phyloP scores from a whole-genome alignment of 2,113 vertebrate species.

The Planiliza haematocheilus region DNA sequence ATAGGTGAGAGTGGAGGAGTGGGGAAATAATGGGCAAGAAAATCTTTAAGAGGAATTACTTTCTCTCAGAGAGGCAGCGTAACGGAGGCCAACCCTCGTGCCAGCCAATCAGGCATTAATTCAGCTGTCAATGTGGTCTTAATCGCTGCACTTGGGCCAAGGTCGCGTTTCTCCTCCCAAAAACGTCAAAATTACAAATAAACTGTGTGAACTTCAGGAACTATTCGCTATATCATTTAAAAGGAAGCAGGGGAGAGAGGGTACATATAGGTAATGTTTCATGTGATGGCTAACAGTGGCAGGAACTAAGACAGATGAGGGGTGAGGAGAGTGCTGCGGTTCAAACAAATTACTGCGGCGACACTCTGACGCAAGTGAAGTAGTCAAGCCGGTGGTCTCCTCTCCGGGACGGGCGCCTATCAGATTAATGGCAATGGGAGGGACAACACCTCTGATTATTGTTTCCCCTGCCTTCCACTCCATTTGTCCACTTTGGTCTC shows the following conservation, averaged over 20 bases:
- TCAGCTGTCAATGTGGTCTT: constrained; percentile 52
- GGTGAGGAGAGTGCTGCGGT: constrained; percentile 1
- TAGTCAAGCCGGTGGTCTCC: constrained; percentile 17
- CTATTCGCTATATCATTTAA: background rate
- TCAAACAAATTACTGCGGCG: constrained; percentile 30
- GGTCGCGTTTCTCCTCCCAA: constrained; percentile 22
- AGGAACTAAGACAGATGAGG: background rate
- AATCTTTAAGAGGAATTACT: constrained; percentile 63
- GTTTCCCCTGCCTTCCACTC: constrained; percentile 53
- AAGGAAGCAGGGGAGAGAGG: background rate
- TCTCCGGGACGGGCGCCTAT: constrained; percentile 31
- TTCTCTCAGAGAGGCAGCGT: constrained; percentile 42
- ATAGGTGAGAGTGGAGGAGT: constrained; percentile 44
- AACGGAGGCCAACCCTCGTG: constrained; percentile 20
- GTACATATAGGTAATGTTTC: background rate
- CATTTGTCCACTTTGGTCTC: constrained; percentile 64
- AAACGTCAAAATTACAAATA: constrained; percentile 17
- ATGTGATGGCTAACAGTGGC: constrained; percentile 7
- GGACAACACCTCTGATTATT: constrained; percentile 58
- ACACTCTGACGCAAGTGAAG: constrained; percentile 38
- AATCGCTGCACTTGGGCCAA: constrained; percentile 26
- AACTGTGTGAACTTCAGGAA: background rate
- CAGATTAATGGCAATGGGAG: constrained; percentile 59
- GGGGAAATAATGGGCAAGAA: constrained; percentile 35
- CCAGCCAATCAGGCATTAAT: constrained; percentile 60